phyloP scores from a whole-genome alignment of 1,140 invertebrate species.

The Drosophila virilis region DNA sequence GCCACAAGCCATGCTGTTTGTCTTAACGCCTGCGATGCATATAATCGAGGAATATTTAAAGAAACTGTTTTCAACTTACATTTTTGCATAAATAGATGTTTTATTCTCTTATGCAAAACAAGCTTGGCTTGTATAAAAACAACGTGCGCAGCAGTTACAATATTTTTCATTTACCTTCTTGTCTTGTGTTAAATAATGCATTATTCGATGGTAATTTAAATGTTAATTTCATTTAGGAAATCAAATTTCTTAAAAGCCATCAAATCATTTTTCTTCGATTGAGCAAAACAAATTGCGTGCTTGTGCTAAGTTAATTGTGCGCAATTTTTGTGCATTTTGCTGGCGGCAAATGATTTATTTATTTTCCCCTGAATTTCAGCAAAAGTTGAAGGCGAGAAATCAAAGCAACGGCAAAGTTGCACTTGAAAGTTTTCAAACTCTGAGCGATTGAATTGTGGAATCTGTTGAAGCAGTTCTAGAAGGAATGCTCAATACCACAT shows the following conservation, averaged over 20 bases:
- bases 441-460: not conserved
- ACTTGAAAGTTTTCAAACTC: slow-evolving; percentile 3
- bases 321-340: slow-evolving; percentile 25
- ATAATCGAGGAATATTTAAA: not conserved
- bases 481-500: not conserved
- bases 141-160: slow-evolving; percentile 3
- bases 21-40: slow-evolving; percentile 8
- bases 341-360: slow-evolving; percentile 22
- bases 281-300: slow-evolving; percentile 14
- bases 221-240: slow-evolving; percentile 47
- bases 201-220: slow-evolving; percentile 61
- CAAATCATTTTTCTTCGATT: slow-evolving; percentile 34
- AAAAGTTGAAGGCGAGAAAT: slow-evolving; percentile 15
- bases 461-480: not conserved
- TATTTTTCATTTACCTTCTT: slow-evolving; percentile 1
- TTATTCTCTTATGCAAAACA: not conserved
- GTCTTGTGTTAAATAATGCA: slow-evolving; percentile 24
- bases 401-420: slow-evolving; percentile 15
- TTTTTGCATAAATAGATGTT: slow-evolving; percentile 56
- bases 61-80: slow-evolving; percentile 36
- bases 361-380: slow-evolving; percentile 7
- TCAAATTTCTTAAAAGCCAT: slow-evolving; percentile 19
- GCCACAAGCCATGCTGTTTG: slow-evolving; percentile 23
- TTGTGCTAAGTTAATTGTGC: slow-evolving; percentile 30
- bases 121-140: slow-evolving; percentile 3